Evolutionary conservation across 2,797 vertebrate genomes (phyloP).

Genomic region (Myiotriccus ornatus): DNA sequence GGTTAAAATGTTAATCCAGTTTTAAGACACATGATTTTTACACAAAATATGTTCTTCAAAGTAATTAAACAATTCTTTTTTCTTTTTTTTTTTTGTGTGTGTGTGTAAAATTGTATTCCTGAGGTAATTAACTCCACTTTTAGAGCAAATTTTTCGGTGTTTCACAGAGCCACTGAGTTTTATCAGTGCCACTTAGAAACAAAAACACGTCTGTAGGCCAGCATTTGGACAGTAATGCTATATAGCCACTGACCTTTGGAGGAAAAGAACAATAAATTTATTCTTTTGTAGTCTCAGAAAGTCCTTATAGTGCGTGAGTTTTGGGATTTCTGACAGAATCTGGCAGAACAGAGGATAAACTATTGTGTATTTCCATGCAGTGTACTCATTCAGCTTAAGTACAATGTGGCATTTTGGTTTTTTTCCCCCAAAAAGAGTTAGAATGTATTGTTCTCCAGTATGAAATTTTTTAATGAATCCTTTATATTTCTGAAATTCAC

Average conservation of each 20-base stretch:
- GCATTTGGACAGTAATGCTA: not conserved
- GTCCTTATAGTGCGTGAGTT: not conserved
- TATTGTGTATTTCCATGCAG: not conserved
- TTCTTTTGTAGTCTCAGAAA: not conserved
- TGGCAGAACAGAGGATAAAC: not conserved
- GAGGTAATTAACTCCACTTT: not conserved
- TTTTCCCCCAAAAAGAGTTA: not conserved
- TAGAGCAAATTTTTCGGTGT: not conserved
- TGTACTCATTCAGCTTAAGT: not conserved
- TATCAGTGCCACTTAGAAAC: not conserved
- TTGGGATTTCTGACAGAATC: not conserved
- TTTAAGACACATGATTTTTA: conserved; percentile 52
- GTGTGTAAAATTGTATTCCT: not conserved
- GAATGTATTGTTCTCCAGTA: not conserved
- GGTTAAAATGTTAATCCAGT: not conserved
- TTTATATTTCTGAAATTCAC: not conserved
- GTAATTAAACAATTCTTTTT: not conserved
- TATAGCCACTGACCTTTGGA: not conserved
- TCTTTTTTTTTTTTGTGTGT: not conserved
- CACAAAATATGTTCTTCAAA: not conserved
- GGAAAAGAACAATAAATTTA: not conserved
- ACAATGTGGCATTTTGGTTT: not conserved
- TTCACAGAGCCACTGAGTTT: not conserved
- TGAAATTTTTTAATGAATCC: not conserved
- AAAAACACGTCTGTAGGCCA: not conserved